Evolutionary conservation across 2,888 invertebrate genomes (phyloP).

Genomic region (Platycheirus albimanus): DNA sequence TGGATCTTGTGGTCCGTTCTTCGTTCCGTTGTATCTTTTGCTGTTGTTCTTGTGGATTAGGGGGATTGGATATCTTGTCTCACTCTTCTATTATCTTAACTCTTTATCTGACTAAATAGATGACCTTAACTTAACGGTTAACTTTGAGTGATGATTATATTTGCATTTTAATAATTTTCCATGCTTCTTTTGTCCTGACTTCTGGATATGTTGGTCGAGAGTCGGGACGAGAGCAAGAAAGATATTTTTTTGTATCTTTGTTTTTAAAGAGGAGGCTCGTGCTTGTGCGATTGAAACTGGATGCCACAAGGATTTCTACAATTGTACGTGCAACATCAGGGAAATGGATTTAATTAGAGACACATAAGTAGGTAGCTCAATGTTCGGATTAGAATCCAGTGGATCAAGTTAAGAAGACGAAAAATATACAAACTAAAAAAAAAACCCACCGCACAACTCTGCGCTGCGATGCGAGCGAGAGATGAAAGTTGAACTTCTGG

Average conservation of each 20-base stretch:
- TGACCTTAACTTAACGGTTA: conserved; percentile 72
- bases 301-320: conserved; percentile 47
- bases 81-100: conserved; percentile 32
- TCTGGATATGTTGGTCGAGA: conserved; percentile 11
- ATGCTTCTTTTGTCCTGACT: background rate
- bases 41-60: conserved; percentile 35
- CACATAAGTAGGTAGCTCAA: conserved; percentile 68
- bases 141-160: conserved; percentile 72
- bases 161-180: conserved; percentile 63
- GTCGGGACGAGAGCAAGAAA: background rate
- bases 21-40: conserved; percentile 39
- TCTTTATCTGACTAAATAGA: conserved; percentile 62
- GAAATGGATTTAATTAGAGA: conserved; percentile 67
- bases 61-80: conserved; percentile 24
- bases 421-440: background rate
- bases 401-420: conserved; percentile 50
- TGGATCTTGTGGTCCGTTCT: no score
- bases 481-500: conserved; percentile 72
- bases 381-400: conserved; percentile 65
- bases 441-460: conserved; percentile 41
- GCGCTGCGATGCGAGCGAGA: background rate
- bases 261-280: conserved; percentile 30
- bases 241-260: conserved; percentile 32
- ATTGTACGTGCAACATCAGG: conserved; percentile 17
- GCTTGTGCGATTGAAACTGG: conserved; percentile 44